Percentiles rank a stretch among this genome's conserved stretches.
Conservation (phyloP, 2,888 invertebrate genomes). For the Carterocephalus palaemon region DNA sequence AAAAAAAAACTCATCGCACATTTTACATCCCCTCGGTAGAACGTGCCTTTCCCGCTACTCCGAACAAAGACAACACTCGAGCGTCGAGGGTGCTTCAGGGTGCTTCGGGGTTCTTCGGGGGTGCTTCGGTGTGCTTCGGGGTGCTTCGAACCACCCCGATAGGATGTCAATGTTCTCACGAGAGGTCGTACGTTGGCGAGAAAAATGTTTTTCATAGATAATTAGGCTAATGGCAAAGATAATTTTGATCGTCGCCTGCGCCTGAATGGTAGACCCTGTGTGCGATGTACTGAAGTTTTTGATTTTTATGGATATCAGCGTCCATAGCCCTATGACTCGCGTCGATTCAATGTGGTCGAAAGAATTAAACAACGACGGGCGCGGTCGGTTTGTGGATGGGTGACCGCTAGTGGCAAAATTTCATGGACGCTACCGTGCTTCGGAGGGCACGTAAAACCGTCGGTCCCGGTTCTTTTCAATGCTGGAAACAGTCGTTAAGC, state of each 20-base stretch:
- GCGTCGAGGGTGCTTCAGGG: conserved; percentile 5
- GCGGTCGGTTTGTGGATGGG: no score
- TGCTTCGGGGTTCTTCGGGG: conserved; percentile 12
- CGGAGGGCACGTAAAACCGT: no score
- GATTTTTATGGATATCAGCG: no score
- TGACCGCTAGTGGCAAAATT: no score
- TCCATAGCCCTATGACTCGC: no score
- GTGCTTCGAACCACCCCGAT: conserved; percentile 22
- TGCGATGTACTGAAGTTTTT: no score
- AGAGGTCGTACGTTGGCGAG: conserved; percentile 12
- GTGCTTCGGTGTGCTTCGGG: conserved; percentile 7
- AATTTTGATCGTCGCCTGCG: conserved; percentile 3
- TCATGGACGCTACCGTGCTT: no score
- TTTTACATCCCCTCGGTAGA: conserved; percentile 10
- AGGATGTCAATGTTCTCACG: conserved; percentile 19
- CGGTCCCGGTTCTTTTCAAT: no score
- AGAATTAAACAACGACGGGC: no score
- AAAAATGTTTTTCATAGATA: conserved; percentile 15
- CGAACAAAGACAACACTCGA: conserved; percentile 24
- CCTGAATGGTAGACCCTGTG: no score
- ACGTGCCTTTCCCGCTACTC: conserved; percentile 14
- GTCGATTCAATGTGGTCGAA: no score
- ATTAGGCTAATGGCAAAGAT: conserved; percentile 14
- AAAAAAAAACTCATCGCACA: neutral
- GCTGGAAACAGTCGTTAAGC: no score